Percentiles rank a stretch among this genome's conserved stretches.
Conservation (phyloP, 2,113 vertebrate species). For the Pycnonotus jocosus region DNA sequence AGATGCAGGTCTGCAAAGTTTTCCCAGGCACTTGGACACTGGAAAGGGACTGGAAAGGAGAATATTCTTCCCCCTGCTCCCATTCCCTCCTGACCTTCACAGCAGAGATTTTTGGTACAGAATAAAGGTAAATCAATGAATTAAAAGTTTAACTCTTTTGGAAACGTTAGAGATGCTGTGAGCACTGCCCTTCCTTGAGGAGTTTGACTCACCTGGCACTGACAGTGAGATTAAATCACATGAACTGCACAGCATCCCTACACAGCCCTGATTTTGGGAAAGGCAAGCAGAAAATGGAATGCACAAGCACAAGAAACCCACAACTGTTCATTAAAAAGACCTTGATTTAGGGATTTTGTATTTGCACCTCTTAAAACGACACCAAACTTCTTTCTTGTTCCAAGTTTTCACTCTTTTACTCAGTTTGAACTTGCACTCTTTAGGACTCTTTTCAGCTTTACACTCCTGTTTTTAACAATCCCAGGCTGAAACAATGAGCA, state of each 20-base stretch:
- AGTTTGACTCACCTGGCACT: not conserved
- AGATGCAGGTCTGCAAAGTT: not conserved
- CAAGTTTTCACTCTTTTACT: not conserved
- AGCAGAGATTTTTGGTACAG: not conserved
- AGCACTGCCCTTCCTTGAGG: not conserved
- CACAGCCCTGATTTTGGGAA: not conserved
- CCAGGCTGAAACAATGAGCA: not conserved
- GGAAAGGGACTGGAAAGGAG: not conserved
- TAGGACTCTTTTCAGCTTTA: not conserved
- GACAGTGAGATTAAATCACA: accelerated
- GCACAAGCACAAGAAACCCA: accelerated
- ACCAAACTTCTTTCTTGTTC: not conserved
- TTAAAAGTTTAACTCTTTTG: not conserved
- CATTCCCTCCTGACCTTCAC: not conserved
- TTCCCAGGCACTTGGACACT: not conserved
- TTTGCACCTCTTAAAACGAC: not conserved
- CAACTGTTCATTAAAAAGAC: not conserved
- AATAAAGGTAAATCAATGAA: not conserved
- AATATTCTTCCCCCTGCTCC: not conserved
- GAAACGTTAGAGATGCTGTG: accelerated
- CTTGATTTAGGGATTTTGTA: not conserved
- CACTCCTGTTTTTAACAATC: not conserved
- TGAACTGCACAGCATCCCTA: accelerated
- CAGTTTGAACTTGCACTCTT: not conserved
- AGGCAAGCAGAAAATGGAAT: not conserved